Evolutionary conservation across 2,888 invertebrate genomes (phyloP).

Genomic region (Xylocampa areola): DNA sequence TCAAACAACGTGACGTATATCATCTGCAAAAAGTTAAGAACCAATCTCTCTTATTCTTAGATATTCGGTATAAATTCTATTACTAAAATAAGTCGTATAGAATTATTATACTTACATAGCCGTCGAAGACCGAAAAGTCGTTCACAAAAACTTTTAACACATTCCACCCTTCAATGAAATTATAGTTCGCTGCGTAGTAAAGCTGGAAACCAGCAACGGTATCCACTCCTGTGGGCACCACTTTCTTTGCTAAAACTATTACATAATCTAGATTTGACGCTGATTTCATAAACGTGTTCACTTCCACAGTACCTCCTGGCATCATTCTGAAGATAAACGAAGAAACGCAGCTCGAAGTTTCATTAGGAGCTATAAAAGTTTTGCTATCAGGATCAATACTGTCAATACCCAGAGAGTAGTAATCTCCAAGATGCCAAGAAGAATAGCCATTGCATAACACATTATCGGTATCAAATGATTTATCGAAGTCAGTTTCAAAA

Average conservation of each 20-base stretch:
- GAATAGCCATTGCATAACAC: conserved; percentile 60
- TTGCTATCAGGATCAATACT: conserved; percentile 58
- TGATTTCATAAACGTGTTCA: conserved; percentile 63
- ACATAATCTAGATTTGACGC: conserved; percentile 58
- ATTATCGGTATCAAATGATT: conserved; percentile 54
- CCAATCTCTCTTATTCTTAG: too few relatives aligned
- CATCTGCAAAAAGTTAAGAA: too few relatives aligned
- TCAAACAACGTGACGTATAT: too few relatives aligned
- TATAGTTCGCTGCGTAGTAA: conserved; percentile 55
- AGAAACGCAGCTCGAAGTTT: conserved; percentile 64
- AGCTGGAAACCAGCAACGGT: conserved; percentile 62
- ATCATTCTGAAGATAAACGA: conserved; percentile 66
- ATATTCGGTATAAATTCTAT: too few relatives aligned
- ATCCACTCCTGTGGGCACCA: conserved; percentile 51
- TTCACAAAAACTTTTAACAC: conserved; percentile 53
- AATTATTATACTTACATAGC: conserved; percentile 61
- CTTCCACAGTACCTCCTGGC: conserved; percentile 64
- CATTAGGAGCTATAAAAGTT: conserved; percentile 64
- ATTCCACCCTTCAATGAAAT: conserved; percentile 64
- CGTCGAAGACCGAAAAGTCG: conserved; percentile 59
- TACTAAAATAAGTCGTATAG: background rate
- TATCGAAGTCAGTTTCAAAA: conserved; percentile 64
- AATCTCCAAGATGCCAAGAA: conserved; percentile 66
- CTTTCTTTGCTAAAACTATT: conserved; percentile 63
- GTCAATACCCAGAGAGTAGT: conserved; percentile 57